Conservation (phyloP, 2,113 vertebrate genomes). For the Archocentrus centrarchus region DNA sequence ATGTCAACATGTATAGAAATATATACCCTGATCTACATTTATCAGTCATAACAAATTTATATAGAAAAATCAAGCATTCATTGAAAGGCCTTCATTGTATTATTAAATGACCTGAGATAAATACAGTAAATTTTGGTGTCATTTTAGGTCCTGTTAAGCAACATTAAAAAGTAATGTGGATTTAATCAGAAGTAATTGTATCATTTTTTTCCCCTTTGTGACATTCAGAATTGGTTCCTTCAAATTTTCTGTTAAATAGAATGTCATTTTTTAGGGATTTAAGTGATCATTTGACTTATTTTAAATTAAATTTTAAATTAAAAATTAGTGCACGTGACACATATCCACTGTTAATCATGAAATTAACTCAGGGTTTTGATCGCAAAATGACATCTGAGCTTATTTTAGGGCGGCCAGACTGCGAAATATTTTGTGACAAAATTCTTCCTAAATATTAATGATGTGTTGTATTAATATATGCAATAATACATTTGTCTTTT, state of each 20-base stretch:
- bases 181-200: neutral
- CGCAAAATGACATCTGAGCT: neutral
- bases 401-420: slow-evolving; percentile 10
- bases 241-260: too few relatives aligned
- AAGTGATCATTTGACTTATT: neutral
- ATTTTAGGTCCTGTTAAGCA: neutral
- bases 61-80: neutral
- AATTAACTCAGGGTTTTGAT: slow-evolving; percentile 1
- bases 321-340: neutral
- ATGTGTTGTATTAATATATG: slow-evolving; percentile 19
- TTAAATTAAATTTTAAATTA: too few relatives aligned
- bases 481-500: slow-evolving; percentile 23
- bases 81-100: neutral
- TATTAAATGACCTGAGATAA: neutral
- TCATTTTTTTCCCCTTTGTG: too few relatives aligned
- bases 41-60: neutral
- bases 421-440: slow-evolving; percentile 35
- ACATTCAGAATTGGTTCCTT: too few relatives aligned
- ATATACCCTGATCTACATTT: neutral
- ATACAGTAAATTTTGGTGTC: neutral
- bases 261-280: neutral
- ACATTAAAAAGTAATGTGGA: neutral
- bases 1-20: neutral
- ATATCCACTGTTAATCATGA: slow-evolving; percentile 12
- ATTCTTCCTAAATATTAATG: slow-evolving; percentile 22